These are phyloP conservation scores for Coreoperca whiteheadi DNA, from an alignment of 2,113 vertebrate genomes.

Conservation along the genomic window DNA sequence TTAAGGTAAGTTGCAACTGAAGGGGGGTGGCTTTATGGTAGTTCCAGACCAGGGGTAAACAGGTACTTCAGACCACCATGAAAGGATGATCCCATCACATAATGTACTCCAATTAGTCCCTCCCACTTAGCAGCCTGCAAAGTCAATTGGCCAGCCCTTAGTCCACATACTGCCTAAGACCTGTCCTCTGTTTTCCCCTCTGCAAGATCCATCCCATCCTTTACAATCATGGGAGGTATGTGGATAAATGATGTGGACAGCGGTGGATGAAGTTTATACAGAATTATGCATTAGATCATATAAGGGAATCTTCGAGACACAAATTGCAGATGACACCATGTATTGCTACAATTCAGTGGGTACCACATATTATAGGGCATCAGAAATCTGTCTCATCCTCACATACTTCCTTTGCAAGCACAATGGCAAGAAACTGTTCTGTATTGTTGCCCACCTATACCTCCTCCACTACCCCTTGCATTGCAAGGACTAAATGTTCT, in stretches of 20 bases:
- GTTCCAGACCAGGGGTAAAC: conserved; percentile 65
- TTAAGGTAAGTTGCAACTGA: conserved; percentile 91
- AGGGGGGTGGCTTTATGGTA: conserved; percentile 56
- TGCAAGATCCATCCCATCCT: conserved; percentile 26
- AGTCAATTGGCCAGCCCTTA: conserved; percentile 35
- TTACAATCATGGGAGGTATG: conserved; percentile 36
- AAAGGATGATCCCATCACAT: conserved; percentile 71
- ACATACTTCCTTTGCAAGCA: conserved; percentile 1
- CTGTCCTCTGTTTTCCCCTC: conserved; percentile 32
- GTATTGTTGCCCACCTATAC: conserved; percentile 11
- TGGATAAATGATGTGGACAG: conserved; percentile 47
- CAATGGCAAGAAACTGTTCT: background rate
- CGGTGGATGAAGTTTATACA: conserved; percentile 27
- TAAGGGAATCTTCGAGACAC: conserved; percentile 6
- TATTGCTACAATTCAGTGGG: conserved; percentile 13
- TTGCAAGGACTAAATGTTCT: conserved; percentile 51
- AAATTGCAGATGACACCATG: conserved; percentile 50
- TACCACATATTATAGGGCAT: conserved; percentile 4
- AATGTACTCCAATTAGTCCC: conserved; percentile 60
- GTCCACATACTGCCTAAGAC: background rate
- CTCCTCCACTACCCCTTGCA: conserved; percentile 16
- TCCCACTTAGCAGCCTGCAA: conserved; percentile 33
- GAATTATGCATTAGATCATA: conserved; percentile 49
- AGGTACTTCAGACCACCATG: conserved; percentile 65
- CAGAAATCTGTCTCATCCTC: conserved; percentile 11